Base-by-base conservation (phyloP, 2,888 invertebrate species). In the Lymantria dispar region DNA sequence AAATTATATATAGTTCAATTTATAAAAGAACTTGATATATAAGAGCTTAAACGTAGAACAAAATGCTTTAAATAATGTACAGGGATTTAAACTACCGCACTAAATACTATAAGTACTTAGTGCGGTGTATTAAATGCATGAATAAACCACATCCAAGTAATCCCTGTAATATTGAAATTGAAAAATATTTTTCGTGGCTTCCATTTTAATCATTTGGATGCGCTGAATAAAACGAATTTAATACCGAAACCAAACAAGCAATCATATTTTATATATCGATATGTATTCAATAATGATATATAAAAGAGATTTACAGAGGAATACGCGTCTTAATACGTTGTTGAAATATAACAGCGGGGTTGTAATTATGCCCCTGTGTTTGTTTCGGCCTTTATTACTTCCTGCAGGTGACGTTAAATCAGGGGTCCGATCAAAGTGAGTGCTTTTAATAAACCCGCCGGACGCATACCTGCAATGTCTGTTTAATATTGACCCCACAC, bases 371-470 rank as follows among this genome's bases (percentile, higher is more conserved):
- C 75, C 65, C 56, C 74, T 53, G 74, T 74, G 80, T 83, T 76
- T 78, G 78, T 73, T 67, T 62, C 71, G 67, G 69, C 72, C 81
- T 78, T 81, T 87, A 87, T 87, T 87, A 75, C 78, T 76, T 78
- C 80, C 85, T 88, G 87, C 83, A 86, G 81, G 85, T 88, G 89
- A 88, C 89, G 80, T 76, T 68, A 68, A 80, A 82, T 81, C 82
- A 74, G 70, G 73, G 69, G 69, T 62, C 62, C 80, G 85, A 88
- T 89, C 89, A 89, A 88, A 88, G 86, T 76, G 85, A 87, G 80
- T 77, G 84, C 80, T 86, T 87, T 88, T 87, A 87, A 88, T 88
- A 87, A 85, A 84, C 78, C 78, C 70, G 58, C 65, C 74, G 72
- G 64, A 66, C 68, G 66, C 71, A 76, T 70, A 62, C 60, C 55